These are phyloP conservation scores for Romanogobio albipinnatus DNA, from an alignment of 2,113 vertebrate species.

Conservation along the genomic window DNA sequence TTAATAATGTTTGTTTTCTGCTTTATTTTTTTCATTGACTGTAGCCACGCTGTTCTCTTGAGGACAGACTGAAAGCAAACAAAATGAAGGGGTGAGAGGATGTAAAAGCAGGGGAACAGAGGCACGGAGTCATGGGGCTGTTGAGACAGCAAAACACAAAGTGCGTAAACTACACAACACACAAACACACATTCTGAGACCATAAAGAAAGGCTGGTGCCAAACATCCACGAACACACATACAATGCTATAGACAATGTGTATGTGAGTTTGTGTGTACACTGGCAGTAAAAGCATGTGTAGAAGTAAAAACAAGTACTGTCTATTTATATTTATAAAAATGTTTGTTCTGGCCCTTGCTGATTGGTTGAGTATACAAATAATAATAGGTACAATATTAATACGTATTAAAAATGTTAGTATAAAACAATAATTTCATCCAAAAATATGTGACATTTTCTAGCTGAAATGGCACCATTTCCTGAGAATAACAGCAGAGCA, in stretches of 20 bases:
- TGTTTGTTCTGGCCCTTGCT: too few species aligned
- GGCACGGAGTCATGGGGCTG: not conserved
- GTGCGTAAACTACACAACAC: not conserved
- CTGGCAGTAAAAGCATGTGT: constrained; percentile 42
- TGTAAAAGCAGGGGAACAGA: not conserved
- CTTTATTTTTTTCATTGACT: not conserved
- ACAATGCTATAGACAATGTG: not conserved
- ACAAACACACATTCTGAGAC: not conserved
- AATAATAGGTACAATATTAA: not conserved
- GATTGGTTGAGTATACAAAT: too few species aligned
- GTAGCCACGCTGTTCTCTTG: not conserved
- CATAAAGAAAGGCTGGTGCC: not conserved
- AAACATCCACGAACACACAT: not conserved
- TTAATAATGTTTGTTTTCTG: not conserved
- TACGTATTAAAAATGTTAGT: not conserved
- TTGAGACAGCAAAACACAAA: not conserved
- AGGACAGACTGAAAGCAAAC: not conserved
- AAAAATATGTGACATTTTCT: not conserved
- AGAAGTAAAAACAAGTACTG: not conserved
- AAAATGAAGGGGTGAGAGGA: not conserved
- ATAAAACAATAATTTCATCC: not conserved
- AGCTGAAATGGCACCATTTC: not conserved
- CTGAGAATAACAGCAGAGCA: not conserved
- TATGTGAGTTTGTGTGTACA: not conserved
- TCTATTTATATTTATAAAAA: not conserved